Base-by-base conservation (phyloP, 2,888 invertebrate species). In the Thera britannica region DNA sequence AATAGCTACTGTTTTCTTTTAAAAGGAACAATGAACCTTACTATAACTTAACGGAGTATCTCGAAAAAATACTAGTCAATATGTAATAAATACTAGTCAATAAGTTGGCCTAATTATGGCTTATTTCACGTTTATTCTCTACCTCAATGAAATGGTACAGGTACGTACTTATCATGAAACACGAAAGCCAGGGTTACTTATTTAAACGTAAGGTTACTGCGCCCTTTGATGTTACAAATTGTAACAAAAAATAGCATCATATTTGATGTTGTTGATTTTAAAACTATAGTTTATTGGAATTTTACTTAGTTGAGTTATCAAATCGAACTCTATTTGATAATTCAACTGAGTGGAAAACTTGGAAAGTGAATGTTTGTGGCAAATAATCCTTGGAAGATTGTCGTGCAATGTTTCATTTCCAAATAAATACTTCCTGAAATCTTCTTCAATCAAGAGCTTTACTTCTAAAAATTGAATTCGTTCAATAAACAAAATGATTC, bases 231-330 rank as follows among this genome's bases (percentile, higher is more conserved):
- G 61, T 64, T 46, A 60, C 36, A 41, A 5, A 41, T 23, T 65
- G 58, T 46, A 71, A 59, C 67, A 71, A 72, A 76, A 69, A 76
- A 76, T 75, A 58, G 66, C 71, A 74, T 76, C 75, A 69, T 72
- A 75, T 71, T 74, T 70, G 70, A 78, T 74, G 71, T 72, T 75
- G 72, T 76, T 77, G 75, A 71, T 68, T 70, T 72, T 62, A 59
- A 71, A 59, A 71, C 65, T 62, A 23, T 23, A 73, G 71, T 71
- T 72, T 74, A 75, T 75, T 73, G 69, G 69, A 65, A 71, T 23
- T 23, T 23, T 23, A 23, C 23, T 23, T 23, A 23, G 23, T 23
- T 23, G 23, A 23, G 23, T 23, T 23, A 23, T 23, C 23, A 23
- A 23, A 23, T 23, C 23, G 23, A 71, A 63, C 68, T 74, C 54